Evolutionary conservation across 2,113 vertebrate species (phyloP).

Genomic region (Coptodon rendalli): DNA sequence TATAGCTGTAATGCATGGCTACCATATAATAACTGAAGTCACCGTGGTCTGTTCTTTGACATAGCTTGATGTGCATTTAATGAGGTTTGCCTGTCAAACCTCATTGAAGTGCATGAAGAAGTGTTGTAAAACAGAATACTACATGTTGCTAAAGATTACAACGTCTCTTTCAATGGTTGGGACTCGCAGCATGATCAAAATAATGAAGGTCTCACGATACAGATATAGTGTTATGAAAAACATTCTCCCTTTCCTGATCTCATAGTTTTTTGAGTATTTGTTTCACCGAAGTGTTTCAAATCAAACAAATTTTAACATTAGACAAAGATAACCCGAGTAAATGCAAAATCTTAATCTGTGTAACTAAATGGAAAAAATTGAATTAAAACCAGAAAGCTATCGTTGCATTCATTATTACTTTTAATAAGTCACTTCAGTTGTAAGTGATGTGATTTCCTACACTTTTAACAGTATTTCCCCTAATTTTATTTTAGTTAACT

Average conservation of each 20-base stretch:
- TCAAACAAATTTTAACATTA: neutral
- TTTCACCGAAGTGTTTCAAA: neutral
- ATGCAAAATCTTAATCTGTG: neutral
- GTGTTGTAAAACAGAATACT: neutral
- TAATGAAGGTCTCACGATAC: neutral
- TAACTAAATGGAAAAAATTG: neutral
- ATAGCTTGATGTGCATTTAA: neutral
- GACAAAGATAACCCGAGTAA: neutral
- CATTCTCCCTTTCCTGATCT: neutral
- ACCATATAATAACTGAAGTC: neutral
- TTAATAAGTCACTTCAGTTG: neutral
- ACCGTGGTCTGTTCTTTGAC: neutral
- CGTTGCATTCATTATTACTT: neutral
- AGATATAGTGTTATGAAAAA: neutral
- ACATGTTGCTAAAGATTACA: neutral
- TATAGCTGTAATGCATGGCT: neutral
- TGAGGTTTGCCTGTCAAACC: neutral
- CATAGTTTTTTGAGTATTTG: accelerated
- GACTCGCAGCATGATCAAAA: neutral
- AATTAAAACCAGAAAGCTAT: neutral
- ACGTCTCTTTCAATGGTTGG: neutral
- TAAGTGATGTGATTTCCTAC: neutral
- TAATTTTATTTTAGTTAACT: neutral
- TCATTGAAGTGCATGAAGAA: neutral
- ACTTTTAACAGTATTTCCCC: neutral